These are phyloP conservation scores for Oreochromis tanganicae DNA, from an alignment of 2,113 vertebrate species.

Conservation along the genomic window DNA sequence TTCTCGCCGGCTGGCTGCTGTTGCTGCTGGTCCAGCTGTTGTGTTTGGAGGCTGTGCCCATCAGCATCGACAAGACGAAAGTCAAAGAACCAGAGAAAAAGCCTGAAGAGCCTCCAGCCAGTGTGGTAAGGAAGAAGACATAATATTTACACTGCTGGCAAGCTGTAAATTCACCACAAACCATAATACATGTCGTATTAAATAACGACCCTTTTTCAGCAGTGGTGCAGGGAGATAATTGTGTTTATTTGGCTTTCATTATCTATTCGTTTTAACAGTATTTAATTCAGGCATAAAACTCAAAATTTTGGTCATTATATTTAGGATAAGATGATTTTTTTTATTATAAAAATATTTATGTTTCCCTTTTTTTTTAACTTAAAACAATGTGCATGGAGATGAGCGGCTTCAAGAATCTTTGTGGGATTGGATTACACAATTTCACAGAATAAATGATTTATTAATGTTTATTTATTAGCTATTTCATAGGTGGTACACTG, in stretches of 20 bases:
- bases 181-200: neutral
- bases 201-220: neutral
- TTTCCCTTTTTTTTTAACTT: neutral
- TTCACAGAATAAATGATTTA: neutral
- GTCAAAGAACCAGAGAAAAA: slow-evolving; percentile 74
- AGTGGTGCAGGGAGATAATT: neutral
- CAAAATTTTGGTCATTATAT: neutral
- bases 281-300: neutral
- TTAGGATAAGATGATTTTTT: neutral
- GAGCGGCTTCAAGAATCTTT: neutral
- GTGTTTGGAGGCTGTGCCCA: slow-evolving; percentile 81
- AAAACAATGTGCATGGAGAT: neutral
- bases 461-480: neutral
- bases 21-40: slow-evolving; percentile 68
- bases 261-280: neutral
- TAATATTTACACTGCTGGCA: neutral
- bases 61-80: slow-evolving; percentile 91
- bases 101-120: slow-evolving; percentile 76
- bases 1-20: slow-evolving; percentile 67
- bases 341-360: neutral
- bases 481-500: neutral
- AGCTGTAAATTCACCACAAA: neutral
- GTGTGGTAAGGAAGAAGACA: slow-evolving; percentile 75
- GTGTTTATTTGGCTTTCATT: neutral
- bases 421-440: neutral